Evolutionary conservation across 2,113 vertebrate genomes (phyloP), one percentile per base, ranked within the genome.

Genomic region (Varanus salvator): DNA sequence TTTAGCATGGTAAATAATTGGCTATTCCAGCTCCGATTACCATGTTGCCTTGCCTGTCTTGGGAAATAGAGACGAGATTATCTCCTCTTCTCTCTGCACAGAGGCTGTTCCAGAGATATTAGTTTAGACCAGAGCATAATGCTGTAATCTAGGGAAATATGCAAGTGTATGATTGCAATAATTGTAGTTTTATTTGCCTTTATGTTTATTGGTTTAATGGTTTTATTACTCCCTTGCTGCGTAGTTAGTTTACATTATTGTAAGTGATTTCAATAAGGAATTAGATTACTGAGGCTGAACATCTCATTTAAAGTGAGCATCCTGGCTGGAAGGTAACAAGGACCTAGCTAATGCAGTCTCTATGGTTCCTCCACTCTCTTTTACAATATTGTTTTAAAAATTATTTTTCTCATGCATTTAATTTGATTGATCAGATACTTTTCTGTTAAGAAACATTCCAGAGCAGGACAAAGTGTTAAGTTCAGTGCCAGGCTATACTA

Each of bases 161-260:
- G 0, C 27, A 66, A 88, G 9, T 29, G 3, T 87, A 60, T 91
- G 71, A 93, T 92, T 23, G 89, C 87, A 94, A 85, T 90, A 95
- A 94, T 75, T 93, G 71, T 60, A 87, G n/a, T 69, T 96, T 95
- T 92, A 93, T 92, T 93, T 95, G 60, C 77, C 82, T 95, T 94
- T 86, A 69, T 77, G 71, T 92, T 91, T 93, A 89, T 88, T 92
- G 66, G 25, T 95, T 93, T 94, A 95, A 92, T 96, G 90, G 44
- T 92, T 90, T 94, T 91, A 91, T 94, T 95, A 92, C 12, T 94
- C 17, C 75, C 64, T 93, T 52, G 34, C 88, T 95, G 52, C 76
- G 14, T 81, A 92, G 23, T 71, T 94, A 80, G 90, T 96, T 95
- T 92, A 66, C 87, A 74, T 91, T 93, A 87, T 1, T 87, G 34